phyloP scores from a whole-genome alignment of 2,888 invertebrate species.

The Sisyra nigra region DNA sequence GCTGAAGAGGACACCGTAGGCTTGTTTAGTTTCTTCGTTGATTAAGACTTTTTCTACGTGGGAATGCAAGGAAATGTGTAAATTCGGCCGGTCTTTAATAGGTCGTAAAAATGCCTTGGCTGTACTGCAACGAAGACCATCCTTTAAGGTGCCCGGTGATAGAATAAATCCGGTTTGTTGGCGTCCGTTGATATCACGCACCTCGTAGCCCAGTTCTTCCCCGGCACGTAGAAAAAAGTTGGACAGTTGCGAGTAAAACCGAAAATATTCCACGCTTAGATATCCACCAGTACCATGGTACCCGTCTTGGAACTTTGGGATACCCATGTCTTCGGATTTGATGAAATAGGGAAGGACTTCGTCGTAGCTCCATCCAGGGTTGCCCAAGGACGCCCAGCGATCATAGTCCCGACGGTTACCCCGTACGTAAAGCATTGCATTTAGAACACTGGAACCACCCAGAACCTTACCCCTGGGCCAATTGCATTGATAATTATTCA shows the following conservation, averaged over 20 bases:
- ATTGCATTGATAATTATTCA: constrained; percentile 44
- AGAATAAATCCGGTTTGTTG: constrained; percentile 64
- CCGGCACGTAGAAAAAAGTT: constrained; percentile 53
- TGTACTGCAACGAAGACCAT: constrained; percentile 69
- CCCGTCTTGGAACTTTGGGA: constrained; percentile 38
- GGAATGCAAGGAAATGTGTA: constrained; percentile 54
- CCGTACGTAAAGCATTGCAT: constrained; percentile 79
- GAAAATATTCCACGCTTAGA: constrained; percentile 54
- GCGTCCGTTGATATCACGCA: constrained; percentile 58
- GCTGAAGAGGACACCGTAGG: constrained; percentile 50
- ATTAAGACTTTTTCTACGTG: constrained; percentile 51
- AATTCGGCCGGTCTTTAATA: constrained; percentile 45
- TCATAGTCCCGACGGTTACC: constrained; percentile 78
- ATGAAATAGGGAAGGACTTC: constrained; percentile 61
- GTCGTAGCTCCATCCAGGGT: constrained; percentile 62
- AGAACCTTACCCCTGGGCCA: constrained; percentile 70
- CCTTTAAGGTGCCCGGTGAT: constrained; percentile 58
- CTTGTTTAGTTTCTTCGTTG: constrained; percentile 37
- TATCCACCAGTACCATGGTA: constrained; percentile 60
- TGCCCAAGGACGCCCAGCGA: constrained; percentile 62
- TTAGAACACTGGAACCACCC: constrained; percentile 68
- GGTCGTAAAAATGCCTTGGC: constrained; percentile 68
- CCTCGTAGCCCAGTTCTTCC: constrained; percentile 49
- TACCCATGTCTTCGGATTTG: constrained; percentile 63
- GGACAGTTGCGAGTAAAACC: constrained; percentile 50